These are phyloP conservation scores for Australoheros scitulus DNA, from an alignment of 2,113 vertebrate genomes.

Conservation along the genomic window DNA sequence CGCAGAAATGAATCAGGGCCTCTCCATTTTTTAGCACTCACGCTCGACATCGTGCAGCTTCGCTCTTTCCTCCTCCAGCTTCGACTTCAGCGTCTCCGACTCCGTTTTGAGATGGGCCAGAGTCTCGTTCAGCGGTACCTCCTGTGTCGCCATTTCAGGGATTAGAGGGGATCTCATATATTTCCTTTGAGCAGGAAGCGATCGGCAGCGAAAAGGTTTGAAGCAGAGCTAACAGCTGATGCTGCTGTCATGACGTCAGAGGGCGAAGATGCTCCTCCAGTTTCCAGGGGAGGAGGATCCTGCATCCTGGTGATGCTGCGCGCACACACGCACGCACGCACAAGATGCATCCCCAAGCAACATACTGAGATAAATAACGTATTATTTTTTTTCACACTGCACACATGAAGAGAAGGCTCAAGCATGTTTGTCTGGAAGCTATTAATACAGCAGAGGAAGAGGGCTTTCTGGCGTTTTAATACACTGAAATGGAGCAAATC, in stretches of 20 bases:
- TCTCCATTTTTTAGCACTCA: constrained; percentile 82
- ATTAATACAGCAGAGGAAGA: neutral
- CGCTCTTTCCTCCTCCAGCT: constrained; percentile 96
- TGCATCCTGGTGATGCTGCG: constrained; percentile 46
- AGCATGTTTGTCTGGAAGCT: neutral
- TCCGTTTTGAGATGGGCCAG: constrained; percentile 90
- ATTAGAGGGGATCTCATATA: constrained; percentile 76
- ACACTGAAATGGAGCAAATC: neutral
- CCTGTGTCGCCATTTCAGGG: constrained; percentile 94
- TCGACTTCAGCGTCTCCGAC: constrained; percentile 93
- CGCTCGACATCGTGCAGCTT: constrained; percentile 98
- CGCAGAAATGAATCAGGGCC: constrained; percentile 46
- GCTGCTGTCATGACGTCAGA: constrained; percentile 81
- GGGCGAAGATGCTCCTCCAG: constrained; percentile 68
- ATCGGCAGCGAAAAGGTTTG: constrained; percentile 67
- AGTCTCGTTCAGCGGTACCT: constrained; percentile 92
- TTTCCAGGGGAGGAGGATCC: constrained; percentile 43
- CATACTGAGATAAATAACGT: constrained; percentile 2
- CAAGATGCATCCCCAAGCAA: constrained; percentile 29
- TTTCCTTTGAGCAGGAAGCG: constrained; percentile 71
- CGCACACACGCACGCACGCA: neutral
- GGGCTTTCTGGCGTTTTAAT: neutral
- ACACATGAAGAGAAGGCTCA: neutral
- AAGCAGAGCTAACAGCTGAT: constrained; percentile 77
- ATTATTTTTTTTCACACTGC: neutral